Evolutionary conservation across 2,113 vertebrate genomes (phyloP).

Genomic region (Hippocampus mohnikei): DNA sequence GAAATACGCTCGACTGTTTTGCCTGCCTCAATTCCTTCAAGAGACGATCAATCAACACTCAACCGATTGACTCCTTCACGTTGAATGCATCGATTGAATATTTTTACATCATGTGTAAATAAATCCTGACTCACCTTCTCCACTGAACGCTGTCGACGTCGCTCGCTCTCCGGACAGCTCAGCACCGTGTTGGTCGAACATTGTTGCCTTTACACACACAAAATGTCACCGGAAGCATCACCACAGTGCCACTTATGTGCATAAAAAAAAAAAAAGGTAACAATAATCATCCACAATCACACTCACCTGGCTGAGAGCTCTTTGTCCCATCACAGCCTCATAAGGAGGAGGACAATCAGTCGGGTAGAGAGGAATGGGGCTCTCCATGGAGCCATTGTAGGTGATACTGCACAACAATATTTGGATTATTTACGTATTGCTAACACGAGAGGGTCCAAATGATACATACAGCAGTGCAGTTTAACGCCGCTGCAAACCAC

Average conservation of each 20-base stretch:
- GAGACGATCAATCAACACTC: not conserved
- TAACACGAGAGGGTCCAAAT: too few species aligned
- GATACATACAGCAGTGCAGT: too few species aligned
- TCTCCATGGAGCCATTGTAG: constrained; percentile 97
- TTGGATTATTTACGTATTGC: too few species aligned
- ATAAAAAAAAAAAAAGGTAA: not conserved
- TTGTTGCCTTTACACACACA: constrained; percentile 76
- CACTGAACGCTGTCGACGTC: constrained; percentile 84
- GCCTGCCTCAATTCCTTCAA: too few species aligned
- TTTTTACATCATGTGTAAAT: not conserved
- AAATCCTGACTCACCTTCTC: constrained; percentile 71
- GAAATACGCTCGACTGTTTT: too few species aligned
- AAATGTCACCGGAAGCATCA: not conserved
- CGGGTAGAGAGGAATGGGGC: constrained; percentile 88
- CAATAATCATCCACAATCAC: not conserved
- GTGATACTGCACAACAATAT: constrained; percentile 78
- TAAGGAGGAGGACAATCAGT: constrained; percentile 94
- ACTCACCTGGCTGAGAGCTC: constrained; percentile 84
- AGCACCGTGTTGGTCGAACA: constrained; percentile 81
- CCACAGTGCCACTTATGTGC: constrained; percentile 38
- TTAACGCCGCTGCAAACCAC: too few species aligned
- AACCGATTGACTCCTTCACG: not conserved
- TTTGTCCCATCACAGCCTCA: constrained; percentile 90
- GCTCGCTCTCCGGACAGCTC: constrained; percentile 83
- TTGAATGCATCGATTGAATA: not conserved